A percentile compares a stretch with the other conserved stretches of the same genome.
phyloP scores from a whole-genome alignment of 2,888 invertebrate species.

The Melipona bicolor region DNA sequence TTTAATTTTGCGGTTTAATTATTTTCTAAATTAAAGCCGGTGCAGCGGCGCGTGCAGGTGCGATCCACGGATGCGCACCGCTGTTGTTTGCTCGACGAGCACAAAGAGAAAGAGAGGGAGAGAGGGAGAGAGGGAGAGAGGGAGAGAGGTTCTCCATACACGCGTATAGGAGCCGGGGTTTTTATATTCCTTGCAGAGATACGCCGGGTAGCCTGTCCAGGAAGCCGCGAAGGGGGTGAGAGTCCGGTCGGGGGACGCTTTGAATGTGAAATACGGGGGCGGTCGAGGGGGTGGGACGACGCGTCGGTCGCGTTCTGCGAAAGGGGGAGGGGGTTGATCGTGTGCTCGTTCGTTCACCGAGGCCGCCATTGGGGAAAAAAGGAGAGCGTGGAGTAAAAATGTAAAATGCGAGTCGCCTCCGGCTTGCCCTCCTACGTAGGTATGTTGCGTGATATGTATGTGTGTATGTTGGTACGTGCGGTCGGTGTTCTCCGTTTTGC shows the following conservation, averaged over 20 bases:
- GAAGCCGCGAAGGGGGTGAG: slow-evolving; percentile 51
- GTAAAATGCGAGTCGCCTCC: slow-evolving; percentile 79
- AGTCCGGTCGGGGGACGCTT: slow-evolving; percentile 68
- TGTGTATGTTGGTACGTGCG: no score
- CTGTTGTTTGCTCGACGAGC: not conserved
- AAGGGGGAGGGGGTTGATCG: slow-evolving; percentile 67
- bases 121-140: not conserved
- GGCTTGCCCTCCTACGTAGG: slow-evolving; percentile 58
- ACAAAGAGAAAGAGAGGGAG: not conserved
- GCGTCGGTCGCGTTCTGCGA: not conserved
- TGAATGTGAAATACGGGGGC: slow-evolving; percentile 78
- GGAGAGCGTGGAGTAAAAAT: slow-evolving; percentile 74
- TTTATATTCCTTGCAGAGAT: slow-evolving; percentile 79
- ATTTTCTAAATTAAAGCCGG: slow-evolving; percentile 82
- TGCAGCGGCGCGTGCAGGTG: slow-evolving; percentile 35
- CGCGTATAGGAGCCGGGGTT: slow-evolving; percentile 60
- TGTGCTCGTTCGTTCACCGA: slow-evolving; percentile 72
- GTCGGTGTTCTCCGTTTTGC: no score
- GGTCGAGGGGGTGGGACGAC: slow-evolving; percentile 40
- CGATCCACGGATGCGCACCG: slow-evolving; percentile 26
- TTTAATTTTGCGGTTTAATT: slow-evolving; percentile 82
- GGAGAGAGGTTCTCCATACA: slow-evolving; percentile 47
- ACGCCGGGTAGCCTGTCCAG: slow-evolving; percentile 65
- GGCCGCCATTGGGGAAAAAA: slow-evolving; percentile 57
- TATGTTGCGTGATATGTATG: no score